These are phyloP conservation scores for Lordiphosa stackelbergi DNA, from an alignment of 1,140 invertebrate genomes.

Conservation along the genomic window DNA sequence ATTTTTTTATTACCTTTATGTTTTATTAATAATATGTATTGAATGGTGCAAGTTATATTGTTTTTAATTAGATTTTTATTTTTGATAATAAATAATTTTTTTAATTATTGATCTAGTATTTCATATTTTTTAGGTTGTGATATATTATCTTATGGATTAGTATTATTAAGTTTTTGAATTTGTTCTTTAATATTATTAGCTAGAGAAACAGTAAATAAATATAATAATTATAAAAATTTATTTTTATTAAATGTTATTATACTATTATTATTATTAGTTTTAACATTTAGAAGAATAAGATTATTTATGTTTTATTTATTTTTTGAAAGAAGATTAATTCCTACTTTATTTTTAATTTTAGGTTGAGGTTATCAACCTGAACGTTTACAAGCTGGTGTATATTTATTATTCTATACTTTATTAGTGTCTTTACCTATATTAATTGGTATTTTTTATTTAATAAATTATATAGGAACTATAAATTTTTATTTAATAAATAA, in stretches of 20 bases:
- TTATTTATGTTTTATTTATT: conserved; percentile 83
- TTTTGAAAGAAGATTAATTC: conserved; percentile 82
- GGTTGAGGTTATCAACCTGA: conserved; percentile 82
- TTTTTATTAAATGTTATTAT: conserved; percentile 79
- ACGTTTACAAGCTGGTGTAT: conserved; percentile 80
- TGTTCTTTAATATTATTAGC: conserved; percentile 78
- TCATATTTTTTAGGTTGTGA: conserved; percentile 77
- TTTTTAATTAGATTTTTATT: conserved; percentile 76
- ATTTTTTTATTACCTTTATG: conserved; percentile 76
- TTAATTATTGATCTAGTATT: conserved; percentile 67
- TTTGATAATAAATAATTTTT: conserved; percentile 76
- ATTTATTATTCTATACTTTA: conserved; percentile 83
- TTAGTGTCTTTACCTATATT: conserved; percentile 81
- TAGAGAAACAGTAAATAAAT: conserved; percentile 77
- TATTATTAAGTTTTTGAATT: conserved; percentile 79
- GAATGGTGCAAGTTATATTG: conserved; percentile 76
- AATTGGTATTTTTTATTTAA: no score
- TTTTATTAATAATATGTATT: conserved; percentile 70
- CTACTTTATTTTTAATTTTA: conserved; percentile 82
- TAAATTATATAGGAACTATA: no score
- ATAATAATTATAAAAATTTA: conserved; percentile 77
- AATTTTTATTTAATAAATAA: conserved; percentile 78
- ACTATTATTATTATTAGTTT: conserved; percentile 79
- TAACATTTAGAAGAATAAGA: conserved; percentile 79
- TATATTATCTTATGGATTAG: conserved; percentile 78